phyloP scores from a whole-genome alignment of 2,113 vertebrate genomes.

The Diadophis punctatus region DNA sequence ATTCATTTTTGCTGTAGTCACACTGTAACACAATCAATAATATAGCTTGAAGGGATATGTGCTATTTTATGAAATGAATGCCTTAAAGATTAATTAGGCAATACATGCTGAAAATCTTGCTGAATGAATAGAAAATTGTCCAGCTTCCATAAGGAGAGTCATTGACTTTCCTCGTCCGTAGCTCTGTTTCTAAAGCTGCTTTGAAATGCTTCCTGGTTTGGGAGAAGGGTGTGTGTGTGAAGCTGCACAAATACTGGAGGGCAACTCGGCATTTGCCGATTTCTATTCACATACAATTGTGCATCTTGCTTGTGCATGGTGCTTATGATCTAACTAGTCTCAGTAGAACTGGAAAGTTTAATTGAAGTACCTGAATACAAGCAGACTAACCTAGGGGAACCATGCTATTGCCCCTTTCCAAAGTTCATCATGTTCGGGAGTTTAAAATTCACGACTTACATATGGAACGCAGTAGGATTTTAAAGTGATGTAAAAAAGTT shows the following conservation, averaged over 20 bases:
- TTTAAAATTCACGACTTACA: neutral
- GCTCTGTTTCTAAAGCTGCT: neutral
- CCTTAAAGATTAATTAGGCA: neutral
- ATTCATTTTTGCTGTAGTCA: neutral
- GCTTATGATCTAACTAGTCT: neutral
- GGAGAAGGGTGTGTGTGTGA: accelerated
- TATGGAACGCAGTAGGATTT: neutral
- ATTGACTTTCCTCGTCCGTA: neutral
- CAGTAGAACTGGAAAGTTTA: neutral
- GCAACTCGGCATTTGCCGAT: neutral
- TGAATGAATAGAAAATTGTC: neutral
- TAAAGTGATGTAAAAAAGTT: neutral
- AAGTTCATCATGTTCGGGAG: neutral
- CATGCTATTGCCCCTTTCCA: neutral
- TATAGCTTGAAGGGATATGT: neutral
- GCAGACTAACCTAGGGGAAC: neutral
- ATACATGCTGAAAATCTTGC: neutral
- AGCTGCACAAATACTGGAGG: neutral
- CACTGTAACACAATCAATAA: conserved; percentile 14
- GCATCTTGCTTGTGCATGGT: neutral
- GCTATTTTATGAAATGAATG: neutral
- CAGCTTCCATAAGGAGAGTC: neutral
- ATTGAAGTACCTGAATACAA: neutral
- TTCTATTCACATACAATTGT: no score
- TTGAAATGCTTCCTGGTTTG: neutral